Conservation (phyloP, 2,113 vertebrate genomes). For the Corvus hawaiiensis region DNA sequence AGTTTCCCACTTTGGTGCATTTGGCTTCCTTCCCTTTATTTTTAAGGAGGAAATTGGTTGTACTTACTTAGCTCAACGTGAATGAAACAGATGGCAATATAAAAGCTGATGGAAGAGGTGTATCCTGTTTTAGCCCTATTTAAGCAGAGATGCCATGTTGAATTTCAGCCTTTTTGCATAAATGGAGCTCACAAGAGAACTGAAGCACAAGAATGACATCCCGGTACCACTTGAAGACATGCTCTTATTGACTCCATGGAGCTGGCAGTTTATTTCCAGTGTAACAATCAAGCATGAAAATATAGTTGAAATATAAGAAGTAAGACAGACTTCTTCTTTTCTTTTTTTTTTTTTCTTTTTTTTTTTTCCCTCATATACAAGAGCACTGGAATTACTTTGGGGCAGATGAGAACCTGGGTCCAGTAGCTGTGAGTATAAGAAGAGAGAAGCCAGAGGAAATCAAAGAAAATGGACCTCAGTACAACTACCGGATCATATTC, state of each 20-base stretch:
- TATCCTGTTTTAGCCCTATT: background rate
- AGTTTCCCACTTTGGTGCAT: background rate
- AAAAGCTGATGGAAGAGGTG: background rate
- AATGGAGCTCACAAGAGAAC: background rate
- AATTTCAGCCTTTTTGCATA: background rate
- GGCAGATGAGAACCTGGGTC: conserved; percentile 88
- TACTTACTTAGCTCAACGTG: background rate
- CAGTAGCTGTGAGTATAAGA: conserved; percentile 91
- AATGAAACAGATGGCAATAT: background rate
- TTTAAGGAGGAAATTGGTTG: background rate
- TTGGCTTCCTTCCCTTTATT: background rate
- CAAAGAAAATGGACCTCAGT: conserved; percentile 90
- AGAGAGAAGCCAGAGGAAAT: conserved; percentile 93
- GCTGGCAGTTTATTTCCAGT: background rate
- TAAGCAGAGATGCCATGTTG: background rate
- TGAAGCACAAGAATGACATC: background rate
- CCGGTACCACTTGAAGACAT: background rate
- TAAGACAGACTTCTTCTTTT: background rate
- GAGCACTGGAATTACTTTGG: conserved; percentile 98
- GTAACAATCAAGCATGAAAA: background rate
- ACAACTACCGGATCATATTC: conserved; percentile 93
- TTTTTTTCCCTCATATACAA: conserved; percentile 36
- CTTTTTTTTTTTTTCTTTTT: background rate
- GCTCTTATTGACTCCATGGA: background rate
- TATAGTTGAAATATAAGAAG: background rate